Conservation (phyloP, 2,797 vertebrate genomes). For the Cygnus olor region DNA sequence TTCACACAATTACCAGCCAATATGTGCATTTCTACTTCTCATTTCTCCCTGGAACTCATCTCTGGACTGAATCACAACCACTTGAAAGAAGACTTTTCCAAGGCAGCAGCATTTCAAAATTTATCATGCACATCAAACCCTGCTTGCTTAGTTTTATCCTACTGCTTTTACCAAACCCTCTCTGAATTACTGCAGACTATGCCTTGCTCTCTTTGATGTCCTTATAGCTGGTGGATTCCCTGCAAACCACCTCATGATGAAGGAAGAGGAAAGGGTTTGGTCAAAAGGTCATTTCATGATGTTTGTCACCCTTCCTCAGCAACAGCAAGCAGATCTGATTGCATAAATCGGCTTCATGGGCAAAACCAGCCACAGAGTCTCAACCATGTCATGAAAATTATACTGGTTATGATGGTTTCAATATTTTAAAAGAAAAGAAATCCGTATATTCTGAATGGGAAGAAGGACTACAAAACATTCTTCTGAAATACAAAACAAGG, state of each 20-base stretch:
- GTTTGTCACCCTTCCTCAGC: not conserved
- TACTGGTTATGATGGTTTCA: not conserved
- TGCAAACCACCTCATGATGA: not conserved
- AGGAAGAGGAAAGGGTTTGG: not conserved
- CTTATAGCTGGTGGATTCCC: not conserved
- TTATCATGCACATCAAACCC: not conserved
- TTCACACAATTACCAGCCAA: slow-evolving; percentile 40
- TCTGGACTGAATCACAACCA: slow-evolving; percentile 50
- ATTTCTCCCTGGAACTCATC: slow-evolving; percentile 46
- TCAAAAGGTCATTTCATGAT: not conserved
- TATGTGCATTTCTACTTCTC: slow-evolving; percentile 40
- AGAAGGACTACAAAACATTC: not conserved
- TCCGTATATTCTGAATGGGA: not conserved
- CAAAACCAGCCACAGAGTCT: not conserved
- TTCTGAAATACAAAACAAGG: not conserved
- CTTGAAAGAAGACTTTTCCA: slow-evolving; percentile 53
- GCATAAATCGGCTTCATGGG: not conserved
- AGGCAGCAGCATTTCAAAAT: slow-evolving; percentile 42
- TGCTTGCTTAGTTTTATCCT: slow-evolving; percentile 22
- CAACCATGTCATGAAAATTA: not conserved
- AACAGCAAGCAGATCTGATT: not conserved
- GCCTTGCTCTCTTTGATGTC: not conserved
- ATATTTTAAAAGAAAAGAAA: not conserved
- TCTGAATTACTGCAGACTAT: not conserved
- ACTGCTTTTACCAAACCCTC: not conserved